phyloP scores from a whole-genome alignment of 2,797 vertebrate species.

The Leuciscus waleckii region DNA sequence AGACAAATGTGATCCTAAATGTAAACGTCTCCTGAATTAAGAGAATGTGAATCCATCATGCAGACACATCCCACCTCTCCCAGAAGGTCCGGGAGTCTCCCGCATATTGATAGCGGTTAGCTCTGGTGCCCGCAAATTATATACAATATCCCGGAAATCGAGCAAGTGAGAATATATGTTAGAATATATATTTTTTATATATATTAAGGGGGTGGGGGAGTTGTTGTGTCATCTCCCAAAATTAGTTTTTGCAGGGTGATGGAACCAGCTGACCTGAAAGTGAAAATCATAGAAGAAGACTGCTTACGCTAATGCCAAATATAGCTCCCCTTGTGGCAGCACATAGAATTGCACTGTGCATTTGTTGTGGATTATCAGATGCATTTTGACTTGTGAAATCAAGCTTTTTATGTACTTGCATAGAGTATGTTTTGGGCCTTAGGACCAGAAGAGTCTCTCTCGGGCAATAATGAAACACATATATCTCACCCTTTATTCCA shows the following conservation, averaged over 20 bases:
- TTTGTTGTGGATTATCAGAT: neutral
- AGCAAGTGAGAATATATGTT: no score
- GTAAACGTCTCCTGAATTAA: neutral
- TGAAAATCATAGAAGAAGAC: neutral
- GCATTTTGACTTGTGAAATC: neutral
- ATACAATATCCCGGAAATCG: no score
- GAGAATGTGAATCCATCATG: neutral
- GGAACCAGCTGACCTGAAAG: neutral
- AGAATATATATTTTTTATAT: no score
- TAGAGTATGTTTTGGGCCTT: slow-evolving; percentile 73
- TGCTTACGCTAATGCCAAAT: neutral
- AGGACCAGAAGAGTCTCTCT: slow-evolving; percentile 73
- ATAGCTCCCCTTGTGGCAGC: neutral
- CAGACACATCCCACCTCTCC: no score
- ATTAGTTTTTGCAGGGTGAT: neutral
- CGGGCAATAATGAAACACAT: slow-evolving; percentile 1
- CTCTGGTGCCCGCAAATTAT: no score
- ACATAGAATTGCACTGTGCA: neutral
- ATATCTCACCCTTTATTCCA: slow-evolving; percentile 16
- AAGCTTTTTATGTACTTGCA: slow-evolving; percentile 73
- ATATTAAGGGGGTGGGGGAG: no score
- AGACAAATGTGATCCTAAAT: neutral
- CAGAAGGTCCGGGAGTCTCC: no score
- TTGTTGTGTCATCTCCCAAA: no score
- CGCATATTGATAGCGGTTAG: no score